phyloP scores from a whole-genome alignment of 2,797 vertebrate genomes.

The Schizopygopsis malacanthus region DNA sequence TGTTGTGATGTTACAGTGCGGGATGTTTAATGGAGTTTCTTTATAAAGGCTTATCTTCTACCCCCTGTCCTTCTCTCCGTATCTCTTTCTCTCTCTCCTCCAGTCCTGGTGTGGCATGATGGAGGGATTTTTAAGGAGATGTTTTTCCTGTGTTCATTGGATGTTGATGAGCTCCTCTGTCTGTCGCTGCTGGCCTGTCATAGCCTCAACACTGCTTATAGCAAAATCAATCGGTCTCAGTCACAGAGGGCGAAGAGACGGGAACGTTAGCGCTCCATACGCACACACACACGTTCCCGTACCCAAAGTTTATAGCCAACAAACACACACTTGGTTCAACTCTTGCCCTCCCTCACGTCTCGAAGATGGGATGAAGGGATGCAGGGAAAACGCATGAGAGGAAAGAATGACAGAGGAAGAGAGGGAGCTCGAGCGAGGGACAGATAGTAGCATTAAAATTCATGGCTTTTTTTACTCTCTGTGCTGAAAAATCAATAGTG shows the following conservation, averaged over 20 bases:
- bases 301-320: conserved; percentile 68
- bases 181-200: conserved; percentile 81
- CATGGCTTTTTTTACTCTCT: conserved; percentile 83
- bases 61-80: not conserved
- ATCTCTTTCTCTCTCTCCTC: not conserved
- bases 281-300: conserved; percentile 64
- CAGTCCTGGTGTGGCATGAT: conserved; percentile 64
- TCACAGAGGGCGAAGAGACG: conserved; percentile 48
- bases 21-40: conserved; percentile 39
- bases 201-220: conserved; percentile 82
- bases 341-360: conserved; percentile 82
- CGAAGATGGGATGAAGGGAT: conserved; percentile 66
- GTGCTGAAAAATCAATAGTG: conserved; percentile 87
- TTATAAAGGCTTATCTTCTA: conserved; percentile 25
- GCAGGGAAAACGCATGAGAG: conserved; percentile 54
- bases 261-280: conserved; percentile 27
- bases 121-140: conserved; percentile 80
- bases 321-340: conserved; percentile 65
- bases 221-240: conserved; percentile 80
- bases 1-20: not conserved
- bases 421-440: conserved; percentile 71
- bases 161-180: conserved; percentile 84
- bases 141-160: conserved; percentile 69
- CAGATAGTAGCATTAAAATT: conserved; percentile 86
- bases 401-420: conserved; percentile 62